A percentile compares a stretch with the other conserved stretches of the same genome.
These are phyloP conservation scores for Cryptophagus acutangulus DNA, from an alignment of 2,888 invertebrate species.

Conservation along the genomic window DNA sequence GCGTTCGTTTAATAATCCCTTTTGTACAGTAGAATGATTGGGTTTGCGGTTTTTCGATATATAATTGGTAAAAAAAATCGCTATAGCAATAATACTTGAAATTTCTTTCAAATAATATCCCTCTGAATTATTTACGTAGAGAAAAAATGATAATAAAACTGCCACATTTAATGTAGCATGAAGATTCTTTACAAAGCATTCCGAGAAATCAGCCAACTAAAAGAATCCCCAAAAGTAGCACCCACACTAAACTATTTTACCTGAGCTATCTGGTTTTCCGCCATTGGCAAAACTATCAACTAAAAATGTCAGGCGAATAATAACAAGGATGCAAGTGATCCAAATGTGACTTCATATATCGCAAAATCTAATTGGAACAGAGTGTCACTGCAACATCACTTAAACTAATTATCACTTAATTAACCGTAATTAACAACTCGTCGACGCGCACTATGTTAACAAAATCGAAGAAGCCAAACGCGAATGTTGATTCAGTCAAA, in stretches of 20 bases:
- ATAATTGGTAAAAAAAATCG: background rate
- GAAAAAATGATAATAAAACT: conserved; percentile 1
- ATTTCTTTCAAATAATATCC: no score
- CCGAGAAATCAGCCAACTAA: no score
- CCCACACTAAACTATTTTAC: conserved; percentile 38
- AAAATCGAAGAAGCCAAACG: no score
- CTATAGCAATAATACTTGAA: no score
- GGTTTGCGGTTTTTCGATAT: background rate
- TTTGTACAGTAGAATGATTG: background rate
- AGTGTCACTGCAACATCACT: no score
- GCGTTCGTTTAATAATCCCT: background rate
- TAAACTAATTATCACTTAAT: background rate
- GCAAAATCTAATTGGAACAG: no score
- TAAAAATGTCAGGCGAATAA: conserved; percentile 16
- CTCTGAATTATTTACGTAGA: no score
- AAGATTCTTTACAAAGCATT: no score
- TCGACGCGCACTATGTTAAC: no score
- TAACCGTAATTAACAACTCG: background rate
- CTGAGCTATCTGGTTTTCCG: conserved; percentile 56
- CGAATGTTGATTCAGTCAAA: no score
- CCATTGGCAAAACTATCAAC: conserved; percentile 44
- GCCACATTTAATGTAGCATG: background rate
- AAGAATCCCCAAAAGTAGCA: no score
- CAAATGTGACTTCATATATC: no score
- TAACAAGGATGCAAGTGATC: conserved; percentile 7